phyloP scores from a whole-genome alignment of 2,797 vertebrate species.

The Erpetoichthys calabaricus region DNA sequence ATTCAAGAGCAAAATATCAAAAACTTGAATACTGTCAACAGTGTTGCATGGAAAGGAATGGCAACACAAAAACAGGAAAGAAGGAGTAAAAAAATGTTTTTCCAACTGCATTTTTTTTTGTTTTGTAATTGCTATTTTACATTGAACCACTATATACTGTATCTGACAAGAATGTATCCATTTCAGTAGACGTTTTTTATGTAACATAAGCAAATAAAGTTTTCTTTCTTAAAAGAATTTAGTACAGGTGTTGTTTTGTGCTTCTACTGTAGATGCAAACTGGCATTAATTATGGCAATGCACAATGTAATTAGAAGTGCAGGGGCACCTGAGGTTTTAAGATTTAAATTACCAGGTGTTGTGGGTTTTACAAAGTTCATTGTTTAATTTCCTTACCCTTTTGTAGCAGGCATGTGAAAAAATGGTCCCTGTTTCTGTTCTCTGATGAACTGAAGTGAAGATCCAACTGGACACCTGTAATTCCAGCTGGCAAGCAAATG shows the following conservation, averaged over 20 bases:
- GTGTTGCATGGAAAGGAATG: too few species aligned
- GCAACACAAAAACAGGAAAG: too few species aligned
- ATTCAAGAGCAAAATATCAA: too few species aligned
- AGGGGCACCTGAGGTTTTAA: slow-evolving; percentile 31
- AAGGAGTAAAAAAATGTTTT: too few species aligned
- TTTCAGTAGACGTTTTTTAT: too few species aligned
- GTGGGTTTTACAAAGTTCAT: slow-evolving; percentile 7
- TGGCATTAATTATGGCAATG: slow-evolving; percentile 15
- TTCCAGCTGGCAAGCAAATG: slow-evolving; percentile 18
- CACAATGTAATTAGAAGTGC: slow-evolving; percentile 32
- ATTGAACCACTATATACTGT: too few species aligned
- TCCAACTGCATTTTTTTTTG: too few species aligned
- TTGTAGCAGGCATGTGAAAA: slow-evolving; percentile 18
- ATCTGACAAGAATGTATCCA: too few species aligned
- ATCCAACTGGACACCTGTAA: slow-evolving; percentile 23
- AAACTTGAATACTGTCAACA: too few species aligned
- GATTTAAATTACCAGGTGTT: slow-evolving; percentile 35
- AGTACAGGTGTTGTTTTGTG: slow-evolving; percentile 9
- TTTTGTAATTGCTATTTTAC: too few species aligned
- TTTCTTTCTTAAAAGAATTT: slow-evolving; percentile 4
- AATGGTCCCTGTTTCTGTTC: not conserved
- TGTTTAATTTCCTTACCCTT: slow-evolving; percentile 7
- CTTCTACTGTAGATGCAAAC: not conserved
- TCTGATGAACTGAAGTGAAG: slow-evolving; percentile 14
- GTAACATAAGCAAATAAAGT: not conserved